A percentile compares a stretch with the other conserved stretches of the same genome.
Evolutionary conservation across 2,888 invertebrate genomes (phyloP).

Genomic region (Leucozona laternaria): DNA sequence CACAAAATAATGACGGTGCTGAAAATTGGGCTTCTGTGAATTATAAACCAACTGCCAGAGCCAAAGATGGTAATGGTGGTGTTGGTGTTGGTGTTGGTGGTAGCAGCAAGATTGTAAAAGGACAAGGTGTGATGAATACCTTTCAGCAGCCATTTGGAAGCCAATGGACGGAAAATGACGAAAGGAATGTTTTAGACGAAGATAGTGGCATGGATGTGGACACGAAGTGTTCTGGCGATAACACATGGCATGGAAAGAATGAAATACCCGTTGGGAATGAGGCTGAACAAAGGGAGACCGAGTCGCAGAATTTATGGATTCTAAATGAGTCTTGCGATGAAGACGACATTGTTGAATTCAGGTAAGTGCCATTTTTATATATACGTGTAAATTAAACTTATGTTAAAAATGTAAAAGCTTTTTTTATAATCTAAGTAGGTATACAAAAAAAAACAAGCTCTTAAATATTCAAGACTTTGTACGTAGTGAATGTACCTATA

Average conservation of each 20-base stretch:
- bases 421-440: background rate
- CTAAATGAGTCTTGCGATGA: slow-evolving; percentile 79
- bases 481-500: too few species aligned
- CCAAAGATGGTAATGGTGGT: too few species aligned
- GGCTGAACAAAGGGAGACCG: slow-evolving; percentile 57
- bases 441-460: too few species aligned
- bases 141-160: slow-evolving; percentile 58
- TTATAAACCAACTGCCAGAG: slow-evolving; percentile 2
- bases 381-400: background rate
- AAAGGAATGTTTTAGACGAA: slow-evolving; percentile 67
- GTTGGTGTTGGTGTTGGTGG: too few species aligned
- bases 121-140: slow-evolving; percentile 59
- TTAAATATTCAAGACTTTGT: too few species aligned
- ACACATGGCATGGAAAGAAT: slow-evolving; percentile 77
- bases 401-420: background rate
- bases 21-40: slow-evolving; percentile 70
- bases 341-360: slow-evolving; percentile 79
- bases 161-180: slow-evolving; percentile 65
- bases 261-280: background rate
- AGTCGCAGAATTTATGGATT: slow-evolving; percentile 78
- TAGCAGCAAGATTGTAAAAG: slow-evolving; percentile 50
- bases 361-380: slow-evolving; percentile 75
- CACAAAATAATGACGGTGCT: slow-evolving; percentile 73
- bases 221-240: slow-evolving; percentile 77
- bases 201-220: slow-evolving; percentile 46